Evolutionary conservation across 2,797 vertebrate species (phyloP).

Genomic region (Atherinosoma microstoma): DNA sequence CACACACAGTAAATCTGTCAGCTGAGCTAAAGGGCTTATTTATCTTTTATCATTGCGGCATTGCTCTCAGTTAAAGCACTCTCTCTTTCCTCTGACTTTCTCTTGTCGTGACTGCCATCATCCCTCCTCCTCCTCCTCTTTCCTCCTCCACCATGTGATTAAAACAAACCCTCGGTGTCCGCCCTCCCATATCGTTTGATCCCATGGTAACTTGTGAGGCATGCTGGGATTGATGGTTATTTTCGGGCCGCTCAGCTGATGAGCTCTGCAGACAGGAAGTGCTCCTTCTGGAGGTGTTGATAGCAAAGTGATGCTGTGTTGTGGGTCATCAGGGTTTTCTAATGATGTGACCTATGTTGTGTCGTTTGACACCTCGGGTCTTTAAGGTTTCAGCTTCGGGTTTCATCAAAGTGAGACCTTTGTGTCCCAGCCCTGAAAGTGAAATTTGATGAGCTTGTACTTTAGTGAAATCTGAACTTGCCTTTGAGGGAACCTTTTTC

Average conservation of each 20-base stretch:
- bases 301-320: conserved; percentile 14
- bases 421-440: not conserved
- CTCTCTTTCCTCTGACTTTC: conserved; percentile 25
- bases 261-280: conserved; percentile 28
- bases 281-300: conserved; percentile 29
- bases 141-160: conserved; percentile 50
- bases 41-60: conserved; percentile 33
- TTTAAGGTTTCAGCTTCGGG: not conserved
- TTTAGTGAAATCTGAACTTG: not conserved
- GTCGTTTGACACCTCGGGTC: not conserved
- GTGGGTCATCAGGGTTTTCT: conserved; percentile 14
- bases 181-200: conserved; percentile 40
- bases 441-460: not conserved
- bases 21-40: conserved; percentile 20
- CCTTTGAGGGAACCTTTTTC: not conserved
- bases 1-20: conserved; percentile 30
- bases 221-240: conserved; percentile 55
- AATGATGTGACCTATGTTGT: not conserved
- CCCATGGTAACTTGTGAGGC: conserved; percentile 57
- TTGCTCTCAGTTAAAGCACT: conserved; percentile 46
- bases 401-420: not conserved
- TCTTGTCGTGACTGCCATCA: conserved; percentile 9
- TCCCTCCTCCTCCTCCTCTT: conserved; percentile 8
- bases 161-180: conserved; percentile 41
- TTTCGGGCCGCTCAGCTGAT: conserved; percentile 37